Evolutionary conservation across 2,113 vertebrate genomes (phyloP), one percentile per base, ranked within the genome.

Genomic region (Silurus meridionalis): DNA sequence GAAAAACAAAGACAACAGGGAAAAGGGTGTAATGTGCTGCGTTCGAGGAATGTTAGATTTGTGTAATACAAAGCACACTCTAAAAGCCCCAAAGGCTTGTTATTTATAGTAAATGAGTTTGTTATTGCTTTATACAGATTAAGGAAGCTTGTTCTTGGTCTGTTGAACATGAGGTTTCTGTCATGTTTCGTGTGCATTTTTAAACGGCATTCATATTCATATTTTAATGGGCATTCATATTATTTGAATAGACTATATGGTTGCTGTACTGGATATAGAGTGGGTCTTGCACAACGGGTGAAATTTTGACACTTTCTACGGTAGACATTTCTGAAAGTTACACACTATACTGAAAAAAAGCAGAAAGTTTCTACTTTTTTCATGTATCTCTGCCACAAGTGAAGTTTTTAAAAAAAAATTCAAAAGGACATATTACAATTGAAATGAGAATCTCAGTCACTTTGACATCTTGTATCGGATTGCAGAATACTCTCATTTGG

Each of bases 101-200:
- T 78, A 64, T 66, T 80, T 85, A 69, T 10, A 86, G 66, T 60
- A 71, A 69, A 60, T 80, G 83, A 61, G n/a, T 74, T 74, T 75
- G 10, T 66, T 66, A n/a, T 52, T 46, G 46, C 60, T 50, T 64
- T 14, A 50, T 50, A 64, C 21, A 25, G 46, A 80, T 64, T 64
- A 37, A 63, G 13, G 14, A 63, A 48, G 13, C 19, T 46, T 61
- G 17, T 81, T 81, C 21, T 81, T 13, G 1, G 50, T 14, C 58
- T 63, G 6, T n/a, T 64, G 21, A n/a, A 23, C 21, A 50, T 81
- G 5, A 75, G 4, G 21, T 75, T 52, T 67, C 64, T 14, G 28
- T 46, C 46, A 74, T 74, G 15, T 71, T 48, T 71, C 4, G 2
- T 69, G 11, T 69, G 17, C 14, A 72, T 48, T 52, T 75, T 75